Evolutionary conservation across 2,888 invertebrate species (phyloP), one percentile per base, ranked within the genome.

Genomic region (Stenurella melanura): DNA sequence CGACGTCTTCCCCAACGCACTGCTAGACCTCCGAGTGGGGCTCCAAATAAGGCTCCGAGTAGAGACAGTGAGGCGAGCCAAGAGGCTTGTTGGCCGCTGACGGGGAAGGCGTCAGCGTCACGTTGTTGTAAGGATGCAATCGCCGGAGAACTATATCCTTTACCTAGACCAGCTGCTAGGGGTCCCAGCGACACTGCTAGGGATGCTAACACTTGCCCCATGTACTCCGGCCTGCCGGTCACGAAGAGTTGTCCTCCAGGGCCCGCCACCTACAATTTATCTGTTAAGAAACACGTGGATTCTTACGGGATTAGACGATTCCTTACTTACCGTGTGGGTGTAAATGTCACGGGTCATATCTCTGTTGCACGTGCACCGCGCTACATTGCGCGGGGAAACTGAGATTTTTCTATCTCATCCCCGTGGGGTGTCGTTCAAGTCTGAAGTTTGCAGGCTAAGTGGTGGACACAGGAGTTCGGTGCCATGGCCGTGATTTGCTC

Each of bases 21-120:
- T 75, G 95, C 93, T 85, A 94, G 91, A n/a, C 96, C 95, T 0
- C 95, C 96, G 56, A 95, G 90, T 79, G 95, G 93, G 9, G 95
- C 96, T 18, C 96, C 96, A 81, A 96, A 93, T 80, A 96, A 92
- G 9, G 96, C 96, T 34, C 96, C 96, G 87, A 94, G 88, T 85
- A 96, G 92, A 81, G 95, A 95, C 64, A 96, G 90, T 84, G 95
- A 95, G 19, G 95, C 96, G 34, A 96, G 92, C 96, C 96, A 96
- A 78, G 95, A 95, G 19, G 94, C 95, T 86, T 96, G 93, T 89
- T 95, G 95, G 80, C 93, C 92, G 82, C 91, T 93, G 77, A 94
- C 92, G 1, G 92, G 91, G 88, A 94, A 93, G n/a, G 89, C 88
- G 66, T 92, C 90, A 77, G 92, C 93, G 85, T 94, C 94, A 61